Evolutionary conservation across 2,113 vertebrate species (phyloP), one percentile per base, ranked within the genome.

Genomic region (Tiliqua scincoides): DNA sequence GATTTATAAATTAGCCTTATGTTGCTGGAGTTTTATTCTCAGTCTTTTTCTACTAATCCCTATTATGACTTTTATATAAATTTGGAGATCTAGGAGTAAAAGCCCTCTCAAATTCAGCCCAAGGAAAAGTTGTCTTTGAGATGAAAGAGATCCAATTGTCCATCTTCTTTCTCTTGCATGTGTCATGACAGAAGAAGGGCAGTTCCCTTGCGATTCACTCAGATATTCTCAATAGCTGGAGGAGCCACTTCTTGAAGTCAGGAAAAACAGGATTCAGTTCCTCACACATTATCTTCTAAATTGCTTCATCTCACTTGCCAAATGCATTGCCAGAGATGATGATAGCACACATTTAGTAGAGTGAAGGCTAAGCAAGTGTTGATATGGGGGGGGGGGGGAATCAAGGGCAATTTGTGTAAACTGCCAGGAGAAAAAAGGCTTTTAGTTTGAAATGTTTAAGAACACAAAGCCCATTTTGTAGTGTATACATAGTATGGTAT

Each of bases 131-230:
- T 67, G 21, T 52, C 43, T 63, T 6, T 57, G 54, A 89, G 37
- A 79, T 21, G 1, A 43, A 88, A 80, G 65, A 79, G 35, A 62
- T 40, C 0, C 3, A 76, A 27, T 67, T 32, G 30, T 85, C 35
- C 70, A 63, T 78, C 73, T 89, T 90, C 30, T 37, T 91, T 91
- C 68, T 57, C 54, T 57, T 57, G 14, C 54, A 57, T 17, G 54
- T 17, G 89, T 85, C 84, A 79, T 35, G 83, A 80, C 63, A 88
- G 83, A 75, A 70, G 72, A 89, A 90, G 65, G 68, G 78, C 70
- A 86, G 77, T 75, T 9, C 82, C 87, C 63, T 73, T n/a, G 59
- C 54, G 32, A 21, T 54, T 78, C 61, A 74, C 20, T 86, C 67
- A 82, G 48, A 9, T 72, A 32, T 48, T 83, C 87, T 30, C 68